phyloP scores from a whole-genome alignment of 1,140 invertebrate genomes.

The Aleiodes sp. region DNA sequence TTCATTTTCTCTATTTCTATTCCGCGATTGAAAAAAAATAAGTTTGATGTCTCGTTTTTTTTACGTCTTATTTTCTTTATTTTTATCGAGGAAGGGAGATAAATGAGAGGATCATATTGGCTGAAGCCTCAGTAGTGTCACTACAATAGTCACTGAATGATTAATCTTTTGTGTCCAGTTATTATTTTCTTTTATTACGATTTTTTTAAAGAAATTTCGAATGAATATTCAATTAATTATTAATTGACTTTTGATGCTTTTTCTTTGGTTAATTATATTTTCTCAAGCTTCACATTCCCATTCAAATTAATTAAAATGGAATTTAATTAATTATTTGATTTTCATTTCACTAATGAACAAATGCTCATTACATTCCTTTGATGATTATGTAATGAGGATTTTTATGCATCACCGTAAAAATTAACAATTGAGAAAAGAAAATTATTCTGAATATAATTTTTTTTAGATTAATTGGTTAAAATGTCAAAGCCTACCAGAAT shows the following conservation, averaged over 20 bases:
- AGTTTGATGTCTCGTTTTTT: background rate
- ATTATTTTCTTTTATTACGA: background rate
- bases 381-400: background rate
- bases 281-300: too few species aligned
- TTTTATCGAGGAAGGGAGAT: background rate
- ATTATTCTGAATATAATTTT: too few species aligned
- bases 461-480: too few species aligned
- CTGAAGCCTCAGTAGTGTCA: background rate
- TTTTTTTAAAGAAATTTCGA: too few species aligned
- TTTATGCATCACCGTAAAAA: too few species aligned
- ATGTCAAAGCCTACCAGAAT: too few species aligned
- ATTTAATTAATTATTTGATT: too few species aligned
- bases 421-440: too few species aligned
- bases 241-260: background rate
- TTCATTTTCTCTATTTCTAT: background rate
- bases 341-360: too few species aligned
- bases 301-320: too few species aligned
- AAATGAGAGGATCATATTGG: background rate
- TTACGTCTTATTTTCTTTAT: background rate
- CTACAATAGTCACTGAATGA: slow-evolving; percentile 6
- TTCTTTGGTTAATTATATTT: too few species aligned
- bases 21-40: background rate
- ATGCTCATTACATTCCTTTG: too few species aligned
- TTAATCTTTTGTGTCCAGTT: background rate
- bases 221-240: background rate